These are phyloP conservation scores for Seriola rivoliana DNA, from an alignment of 2,113 vertebrate species.

Conservation along the genomic window DNA sequence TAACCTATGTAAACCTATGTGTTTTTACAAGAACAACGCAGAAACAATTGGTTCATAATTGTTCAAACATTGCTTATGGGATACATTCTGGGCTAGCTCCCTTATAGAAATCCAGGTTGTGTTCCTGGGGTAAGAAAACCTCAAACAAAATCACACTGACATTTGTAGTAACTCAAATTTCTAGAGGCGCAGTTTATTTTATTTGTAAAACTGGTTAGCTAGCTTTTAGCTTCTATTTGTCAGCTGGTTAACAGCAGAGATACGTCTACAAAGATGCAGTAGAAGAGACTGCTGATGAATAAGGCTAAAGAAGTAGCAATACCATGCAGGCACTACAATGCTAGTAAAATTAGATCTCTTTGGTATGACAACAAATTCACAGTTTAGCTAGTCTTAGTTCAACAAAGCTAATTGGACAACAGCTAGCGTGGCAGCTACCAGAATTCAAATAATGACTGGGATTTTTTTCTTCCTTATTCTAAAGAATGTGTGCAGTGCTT, in stretches of 20 bases:
- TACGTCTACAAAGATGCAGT: neutral
- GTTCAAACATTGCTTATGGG: neutral
- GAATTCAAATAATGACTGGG: neutral
- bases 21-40: slow-evolving; percentile 9
- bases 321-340: neutral
- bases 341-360: neutral
- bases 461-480: neutral
- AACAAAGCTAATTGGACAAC: neutral
- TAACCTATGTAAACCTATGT: neutral
- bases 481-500: neutral
- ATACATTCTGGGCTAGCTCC: neutral
- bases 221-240: neutral
- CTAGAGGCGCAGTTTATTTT: neutral
- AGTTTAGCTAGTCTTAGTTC: neutral
- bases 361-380: neutral
- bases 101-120: neutral
- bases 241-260: neutral
- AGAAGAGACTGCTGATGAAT: neutral
- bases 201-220: neutral
- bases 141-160: neutral
- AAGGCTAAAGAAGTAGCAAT: neutral
- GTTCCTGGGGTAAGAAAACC: neutral
- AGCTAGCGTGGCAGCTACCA: neutral
- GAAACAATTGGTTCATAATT: neutral
- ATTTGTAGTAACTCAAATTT: neutral